These are phyloP conservation scores for Baronia brevicornis DNA, from an alignment of 2,888 invertebrate species.

Conservation along the genomic window DNA sequence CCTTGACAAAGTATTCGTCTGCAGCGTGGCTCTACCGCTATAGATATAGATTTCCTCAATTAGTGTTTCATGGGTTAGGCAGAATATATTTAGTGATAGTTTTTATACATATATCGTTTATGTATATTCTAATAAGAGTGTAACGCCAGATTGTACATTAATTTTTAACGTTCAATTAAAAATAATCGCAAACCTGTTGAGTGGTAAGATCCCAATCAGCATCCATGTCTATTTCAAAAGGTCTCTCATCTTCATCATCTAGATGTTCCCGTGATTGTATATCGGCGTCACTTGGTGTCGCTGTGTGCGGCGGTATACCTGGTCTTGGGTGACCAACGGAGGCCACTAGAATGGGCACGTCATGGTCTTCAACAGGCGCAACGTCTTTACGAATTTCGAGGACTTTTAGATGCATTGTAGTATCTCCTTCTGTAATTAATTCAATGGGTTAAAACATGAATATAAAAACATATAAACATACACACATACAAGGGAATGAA, in stretches of 20 bases:
- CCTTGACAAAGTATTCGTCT: too few relatives aligned
- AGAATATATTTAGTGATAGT: too few relatives aligned
- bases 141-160: neutral
- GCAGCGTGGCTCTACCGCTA: too few relatives aligned
- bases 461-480: too few relatives aligned
- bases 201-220: slow-evolving; percentile 96
- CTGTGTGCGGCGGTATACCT: slow-evolving; percentile 41
- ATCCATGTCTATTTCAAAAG: slow-evolving; percentile 52
- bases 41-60: too few relatives aligned
- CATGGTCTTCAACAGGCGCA: slow-evolving; percentile 86
- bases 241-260: slow-evolving; percentile 77
- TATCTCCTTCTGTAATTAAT: slow-evolving; percentile 89
- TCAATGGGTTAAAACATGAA: too few relatives aligned
- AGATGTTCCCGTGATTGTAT: slow-evolving; percentile 45
- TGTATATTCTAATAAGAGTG: too few relatives aligned
- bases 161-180: slow-evolving; percentile 1
- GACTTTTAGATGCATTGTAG: slow-evolving; percentile 92
- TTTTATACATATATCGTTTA: too few relatives aligned
- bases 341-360: slow-evolving; percentile 89
- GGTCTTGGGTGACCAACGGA: slow-evolving; percentile 56
- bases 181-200: slow-evolving; percentile 79
- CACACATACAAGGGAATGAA: too few relatives aligned
- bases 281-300: slow-evolving; percentile 34
- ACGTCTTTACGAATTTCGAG: slow-evolving; percentile 89
- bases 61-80: too few relatives aligned